Conservation (phyloP, 2,888 invertebrate species). For the Synergus gifuensis region DNA sequence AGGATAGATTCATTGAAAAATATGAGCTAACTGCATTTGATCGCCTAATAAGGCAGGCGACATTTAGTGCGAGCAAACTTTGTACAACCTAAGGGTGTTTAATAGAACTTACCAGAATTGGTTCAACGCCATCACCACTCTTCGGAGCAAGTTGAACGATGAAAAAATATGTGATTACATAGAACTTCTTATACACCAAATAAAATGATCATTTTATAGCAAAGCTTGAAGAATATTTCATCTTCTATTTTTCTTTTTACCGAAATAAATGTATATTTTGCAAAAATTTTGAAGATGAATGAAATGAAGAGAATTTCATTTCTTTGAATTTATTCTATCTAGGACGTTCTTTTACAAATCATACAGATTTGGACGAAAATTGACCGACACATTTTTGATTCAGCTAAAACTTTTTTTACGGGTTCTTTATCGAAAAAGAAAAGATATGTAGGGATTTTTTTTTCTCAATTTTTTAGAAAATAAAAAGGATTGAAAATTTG, state of each 20-base stretch:
- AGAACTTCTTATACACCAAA: slow-evolving; percentile 57
- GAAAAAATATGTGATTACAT: slow-evolving; percentile 74
- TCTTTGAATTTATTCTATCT: neutral
- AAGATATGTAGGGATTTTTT: too few species aligned
- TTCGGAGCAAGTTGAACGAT: slow-evolving; percentile 73
- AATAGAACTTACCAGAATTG: slow-evolving; percentile 94
- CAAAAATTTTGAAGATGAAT: slow-evolving; percentile 6
- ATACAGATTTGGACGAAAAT: too few species aligned
- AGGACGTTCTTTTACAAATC: too few species aligned
- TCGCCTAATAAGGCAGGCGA: slow-evolving; percentile 10
- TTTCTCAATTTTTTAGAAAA: too few species aligned
- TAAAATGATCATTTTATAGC: slow-evolving; percentile 1
- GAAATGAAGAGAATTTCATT: slow-evolving; percentile 32
- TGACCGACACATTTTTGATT: too few species aligned
- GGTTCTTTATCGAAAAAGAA: too few species aligned
- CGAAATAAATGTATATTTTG: slow-evolving; percentile 38
- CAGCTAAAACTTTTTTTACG: too few species aligned
- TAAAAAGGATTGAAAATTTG: too few species aligned
- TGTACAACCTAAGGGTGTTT: slow-evolving; percentile 12
- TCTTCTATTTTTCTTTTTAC: slow-evolving; percentile 3
- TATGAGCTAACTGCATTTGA: neutral
- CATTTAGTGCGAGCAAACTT: slow-evolving; percentile 39
- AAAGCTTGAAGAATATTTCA: slow-evolving; percentile 15
- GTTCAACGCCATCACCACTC: slow-evolving; percentile 86
- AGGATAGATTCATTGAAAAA: neutral